Evolutionary conservation across 2,888 invertebrate species (phyloP).

Genomic region (Plutella xylostella): DNA sequence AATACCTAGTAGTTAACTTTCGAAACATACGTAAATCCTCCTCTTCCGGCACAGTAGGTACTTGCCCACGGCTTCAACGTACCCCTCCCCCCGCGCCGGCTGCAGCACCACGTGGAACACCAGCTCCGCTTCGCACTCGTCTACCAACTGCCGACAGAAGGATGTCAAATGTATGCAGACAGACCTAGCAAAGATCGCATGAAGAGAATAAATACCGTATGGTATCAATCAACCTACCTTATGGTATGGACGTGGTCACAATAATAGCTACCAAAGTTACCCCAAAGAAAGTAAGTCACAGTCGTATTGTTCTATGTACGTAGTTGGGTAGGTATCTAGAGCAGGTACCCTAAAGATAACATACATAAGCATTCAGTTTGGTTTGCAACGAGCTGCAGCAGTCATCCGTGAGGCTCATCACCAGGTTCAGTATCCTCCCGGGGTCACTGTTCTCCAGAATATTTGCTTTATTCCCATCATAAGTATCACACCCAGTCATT

Average conservation of each 20-base stretch:
- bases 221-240: neutral
- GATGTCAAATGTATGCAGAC: too few relatives aligned
- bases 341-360: too few relatives aligned
- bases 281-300: too few relatives aligned
- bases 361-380: slow-evolving; percentile 72
- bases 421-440: slow-evolving; percentile 64
- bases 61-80: slow-evolving; percentile 69
- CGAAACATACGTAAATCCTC: too few relatives aligned
- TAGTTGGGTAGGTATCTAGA: too few relatives aligned
- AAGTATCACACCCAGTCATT: too few relatives aligned
- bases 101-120: slow-evolving; percentile 67
- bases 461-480: slow-evolving; percentile 19
- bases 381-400: slow-evolving; percentile 61
- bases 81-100: slow-evolving; percentile 67
- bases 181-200: neutral
- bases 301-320: too few relatives aligned
- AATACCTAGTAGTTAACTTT: too few relatives aligned
- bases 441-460: slow-evolving; percentile 65
- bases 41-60: slow-evolving; percentile 55
- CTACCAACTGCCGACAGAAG: slow-evolving; percentile 37
- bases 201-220: neutral
- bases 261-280: too few relatives aligned
- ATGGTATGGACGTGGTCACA: neutral
- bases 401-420: slow-evolving; percentile 61
- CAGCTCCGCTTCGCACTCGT: slow-evolving; percentile 63